A percentile compares a stretch with the other conserved stretches of the same genome.
phyloP scores from a whole-genome alignment of 2,888 invertebrate genomes.

The Cepaea hortensis region DNA sequence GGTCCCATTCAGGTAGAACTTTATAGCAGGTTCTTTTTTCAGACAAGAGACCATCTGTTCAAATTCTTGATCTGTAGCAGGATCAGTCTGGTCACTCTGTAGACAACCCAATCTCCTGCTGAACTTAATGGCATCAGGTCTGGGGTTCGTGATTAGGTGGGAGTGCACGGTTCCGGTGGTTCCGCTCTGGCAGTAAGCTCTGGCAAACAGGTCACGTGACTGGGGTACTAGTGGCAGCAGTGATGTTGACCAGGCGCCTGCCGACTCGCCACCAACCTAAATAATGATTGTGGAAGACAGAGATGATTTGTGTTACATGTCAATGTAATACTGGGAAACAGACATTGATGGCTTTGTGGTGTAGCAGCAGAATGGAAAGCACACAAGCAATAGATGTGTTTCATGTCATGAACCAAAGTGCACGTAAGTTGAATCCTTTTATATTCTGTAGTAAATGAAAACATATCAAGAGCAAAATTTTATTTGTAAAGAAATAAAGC shows the following conservation, averaged over 20 bases:
- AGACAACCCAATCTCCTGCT: conserved; percentile 15
- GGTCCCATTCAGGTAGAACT: neutral
- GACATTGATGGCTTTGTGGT: too few species aligned
- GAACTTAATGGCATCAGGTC: conserved; percentile 5
- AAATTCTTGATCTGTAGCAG: conserved; percentile 26
- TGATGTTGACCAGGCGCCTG: conserved; percentile 24
- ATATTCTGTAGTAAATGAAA: too few species aligned
- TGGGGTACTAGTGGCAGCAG: neutral
- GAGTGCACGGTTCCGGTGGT: conserved; percentile 5
- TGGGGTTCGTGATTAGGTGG: neutral
- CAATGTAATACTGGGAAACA: too few species aligned
- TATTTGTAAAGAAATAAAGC: too few species aligned
- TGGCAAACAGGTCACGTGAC: conserved; percentile 22
- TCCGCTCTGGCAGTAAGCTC: conserved; percentile 28
- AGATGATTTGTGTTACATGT: too few species aligned
- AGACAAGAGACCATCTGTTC: conserved; percentile 29
- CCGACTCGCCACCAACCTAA: conserved; percentile 39
- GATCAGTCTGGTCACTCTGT: neutral
- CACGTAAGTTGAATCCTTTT: too few species aligned
- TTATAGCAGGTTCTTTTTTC: neutral
- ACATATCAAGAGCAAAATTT: too few species aligned
- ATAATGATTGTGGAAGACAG: neutral
- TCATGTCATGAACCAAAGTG: too few species aligned
- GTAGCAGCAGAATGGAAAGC: too few species aligned
- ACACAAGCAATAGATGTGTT: too few species aligned